Percentiles rank a stretch among this genome's conserved stretches.
Evolutionary conservation across 64 coral and sea anemone genomes (phyloP).

Genomic region (Acropora yongei): DNA sequence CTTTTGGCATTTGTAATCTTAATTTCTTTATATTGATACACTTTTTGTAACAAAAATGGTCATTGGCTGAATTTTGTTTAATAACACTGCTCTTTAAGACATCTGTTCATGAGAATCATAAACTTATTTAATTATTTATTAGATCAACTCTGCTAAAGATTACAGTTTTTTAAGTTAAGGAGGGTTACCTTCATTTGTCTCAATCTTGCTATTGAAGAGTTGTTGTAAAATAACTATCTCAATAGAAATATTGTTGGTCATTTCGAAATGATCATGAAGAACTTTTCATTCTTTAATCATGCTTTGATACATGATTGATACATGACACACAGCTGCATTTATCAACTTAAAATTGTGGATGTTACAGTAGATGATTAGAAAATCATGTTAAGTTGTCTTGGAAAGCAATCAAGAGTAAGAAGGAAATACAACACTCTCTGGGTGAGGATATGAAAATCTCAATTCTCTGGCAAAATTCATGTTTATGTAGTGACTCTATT

Average conservation of each 20-base stretch:
- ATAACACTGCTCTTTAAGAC: not conserved
- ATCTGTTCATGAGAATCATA: not conserved
- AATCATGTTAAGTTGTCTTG: slow-evolving; percentile 62
- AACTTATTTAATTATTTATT: slow-evolving; percentile 18
- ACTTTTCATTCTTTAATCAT: too few relatives aligned
- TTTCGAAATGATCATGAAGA: too few relatives aligned
- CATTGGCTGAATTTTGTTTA: not conserved
- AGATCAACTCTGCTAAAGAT: not conserved
- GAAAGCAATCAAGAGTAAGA: slow-evolving; percentile 59
- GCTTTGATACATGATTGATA: too few relatives aligned
- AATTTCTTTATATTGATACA: not conserved
- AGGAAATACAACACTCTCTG: slow-evolving; percentile 47
- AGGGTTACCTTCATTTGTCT: not conserved
- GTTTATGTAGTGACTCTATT: too few relatives aligned
- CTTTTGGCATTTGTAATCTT: not conserved
- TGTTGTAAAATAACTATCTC: too few relatives aligned
- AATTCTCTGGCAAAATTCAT: too few relatives aligned
- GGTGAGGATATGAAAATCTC: slow-evolving; percentile 23
- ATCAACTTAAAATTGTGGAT: too few relatives aligned
- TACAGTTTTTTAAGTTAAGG: not conserved
- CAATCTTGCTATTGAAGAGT: not conserved
- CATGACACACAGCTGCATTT: too few relatives aligned
- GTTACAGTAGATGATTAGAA: not conserved
- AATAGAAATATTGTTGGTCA: too few relatives aligned
- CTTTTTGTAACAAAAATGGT: not conserved